Evolutionary conservation across 2,888 invertebrate genomes (phyloP), one percentile per base, ranked within the genome.

Genomic region (Eumacrocentrus americanus): DNA sequence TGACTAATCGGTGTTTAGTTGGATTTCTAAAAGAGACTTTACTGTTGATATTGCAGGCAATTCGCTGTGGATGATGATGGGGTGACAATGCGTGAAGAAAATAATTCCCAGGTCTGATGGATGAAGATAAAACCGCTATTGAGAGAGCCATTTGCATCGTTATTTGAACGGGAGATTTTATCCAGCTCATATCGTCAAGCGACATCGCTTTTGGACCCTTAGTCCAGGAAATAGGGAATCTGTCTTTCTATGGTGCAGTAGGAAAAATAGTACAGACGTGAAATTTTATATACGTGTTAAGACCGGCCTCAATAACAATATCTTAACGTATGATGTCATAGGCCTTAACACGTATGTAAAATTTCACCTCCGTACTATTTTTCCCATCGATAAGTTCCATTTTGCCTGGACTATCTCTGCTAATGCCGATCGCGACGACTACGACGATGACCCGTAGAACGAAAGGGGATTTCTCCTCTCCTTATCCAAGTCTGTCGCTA

Each of bases 161-260:
- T 58, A 58, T 58, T 52, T 46, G 52, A 58, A 55, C 35, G 46
- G 44, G 52, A 58, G 58, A 58, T 58, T 52, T 58, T 58, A 58
- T 57, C 57, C 29, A 29, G 22, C 47, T 46, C 29, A 29, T 40
- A 57, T 58, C 58, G 58, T 58, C 58, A 58, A 51, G 52, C 58
- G 52, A 58, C 46, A 48, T 40, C 40, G 22, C 34, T 46, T 44
- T 11, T 44, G 29, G 29, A 6, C 29, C 29, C 9, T 29, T 29
- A 6, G 4, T 6, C 9, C 5, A 6, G 9, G 4, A 29, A 6
- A 29, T 29, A 29, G 29, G 29, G 29, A n/a, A n/a, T n/a, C n/a
- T n/a, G n/a, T n/a, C n/a, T n/a, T n/a, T n/a, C n/a, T n/a, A n/a
- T n/a, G n/a, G n/a, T n/a, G n/a, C n/a, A n/a, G n/a, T n/a, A n/a